These are phyloP conservation scores for Colletes gigas DNA, from an alignment of 1,140 invertebrate genomes.

Conservation along the genomic window DNA sequence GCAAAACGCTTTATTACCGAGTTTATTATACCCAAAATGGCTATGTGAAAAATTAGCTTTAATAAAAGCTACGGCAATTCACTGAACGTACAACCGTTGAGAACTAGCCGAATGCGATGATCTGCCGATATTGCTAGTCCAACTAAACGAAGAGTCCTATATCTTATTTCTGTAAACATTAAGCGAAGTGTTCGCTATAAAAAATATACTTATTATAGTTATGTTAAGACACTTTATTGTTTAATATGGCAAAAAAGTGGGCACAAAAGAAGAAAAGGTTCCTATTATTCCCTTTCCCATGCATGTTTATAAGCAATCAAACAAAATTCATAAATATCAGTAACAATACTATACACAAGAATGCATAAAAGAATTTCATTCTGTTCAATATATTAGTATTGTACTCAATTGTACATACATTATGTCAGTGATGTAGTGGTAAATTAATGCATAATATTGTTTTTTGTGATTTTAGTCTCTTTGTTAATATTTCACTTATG, in stretches of 20 bases:
- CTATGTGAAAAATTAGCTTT: constrained; percentile 69
- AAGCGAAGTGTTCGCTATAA: constrained; percentile 45
- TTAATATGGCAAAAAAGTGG: constrained; percentile 48
- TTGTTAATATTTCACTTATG: constrained; percentile 23
- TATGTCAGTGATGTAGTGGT: constrained; percentile 15
- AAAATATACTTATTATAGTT: constrained; percentile 68
- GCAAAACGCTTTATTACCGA: constrained; percentile 99
- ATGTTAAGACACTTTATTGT: constrained; percentile 59
- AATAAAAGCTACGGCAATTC: constrained; percentile 20
- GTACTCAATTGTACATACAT: constrained; percentile 23
- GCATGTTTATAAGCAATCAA: constrained; percentile 18
- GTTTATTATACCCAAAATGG: constrained; percentile 94
- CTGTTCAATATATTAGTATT: constrained; percentile 7
- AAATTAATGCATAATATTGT: constrained; percentile 12
- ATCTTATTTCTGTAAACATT: constrained; percentile 39
- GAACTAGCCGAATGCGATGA: constrained; percentile 66
- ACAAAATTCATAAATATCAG: constrained; percentile 8
- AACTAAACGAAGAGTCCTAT: constrained; percentile 59
- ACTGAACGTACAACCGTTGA: constrained; percentile 56
- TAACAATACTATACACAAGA: constrained; percentile 2
- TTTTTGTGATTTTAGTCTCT: constrained; percentile 16
- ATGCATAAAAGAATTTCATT: neutral
- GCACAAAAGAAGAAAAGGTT: constrained; percentile 42
- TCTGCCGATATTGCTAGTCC: constrained; percentile 72
- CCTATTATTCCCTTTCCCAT: constrained; percentile 28